Evolutionary conservation across 2,888 invertebrate genomes (phyloP), one percentile per base, ranked within the genome.

Genomic region (Drosophila meridiana): DNA sequence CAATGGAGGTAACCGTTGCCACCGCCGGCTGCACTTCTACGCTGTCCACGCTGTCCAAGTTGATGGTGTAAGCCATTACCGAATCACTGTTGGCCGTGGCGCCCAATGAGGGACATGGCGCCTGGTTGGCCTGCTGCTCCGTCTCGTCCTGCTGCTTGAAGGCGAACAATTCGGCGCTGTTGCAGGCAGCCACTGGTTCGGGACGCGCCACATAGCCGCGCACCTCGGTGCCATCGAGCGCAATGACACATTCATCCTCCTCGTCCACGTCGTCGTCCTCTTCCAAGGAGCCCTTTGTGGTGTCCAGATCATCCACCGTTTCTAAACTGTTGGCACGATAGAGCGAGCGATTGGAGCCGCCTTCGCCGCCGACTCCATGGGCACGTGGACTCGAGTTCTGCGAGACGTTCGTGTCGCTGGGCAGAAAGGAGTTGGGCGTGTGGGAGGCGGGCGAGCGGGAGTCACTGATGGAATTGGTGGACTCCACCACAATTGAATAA

Each of bases 231-330:
- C 82, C 82, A 32, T 87, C 87, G 30, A 87, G 43, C 0, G 86
- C 87, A n/a, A 87, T 84, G 3, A 87, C 86, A 32, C 87, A 87
- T 9, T 87, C 83, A 40, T 87, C 85, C 30, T 80, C 78, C n/a
- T 80, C 76, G 14, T 81, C 71, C 8, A 60, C 73, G 7, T 78
- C 70, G 4, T 80, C 71, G 2, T 82, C 82, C 14, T 83, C 81
- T 34, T 80, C 87, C 7, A 84, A n/a, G 0, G 87, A 86, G 0
- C 81, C 86, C 58, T 87, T 87, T 0, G 86, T 87, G 40, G 86
- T 87, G 58, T 87, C 86, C 30, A 79, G 56, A 14, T 87, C 87
- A 40, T 86, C 84, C 0, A 79, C 77, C 0, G 87, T 87, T 30
- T 87, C 86, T 20, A 87, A 55, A 43, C 86, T 87, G n/a, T 87